phyloP scores from a whole-genome alignment of 2,888 invertebrate species.

The Odontothrips loti region DNA sequence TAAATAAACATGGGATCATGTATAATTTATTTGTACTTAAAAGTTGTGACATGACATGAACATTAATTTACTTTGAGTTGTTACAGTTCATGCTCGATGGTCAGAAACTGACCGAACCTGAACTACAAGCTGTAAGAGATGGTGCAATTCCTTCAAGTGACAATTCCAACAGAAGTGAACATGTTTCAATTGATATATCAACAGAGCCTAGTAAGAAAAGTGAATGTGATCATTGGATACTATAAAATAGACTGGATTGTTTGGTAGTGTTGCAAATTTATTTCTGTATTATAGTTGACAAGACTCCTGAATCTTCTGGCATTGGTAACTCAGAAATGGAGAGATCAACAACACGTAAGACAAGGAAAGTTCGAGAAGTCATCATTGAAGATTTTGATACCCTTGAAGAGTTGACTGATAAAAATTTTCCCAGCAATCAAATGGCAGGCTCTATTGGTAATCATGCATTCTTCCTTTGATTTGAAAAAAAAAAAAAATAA shows the following conservation, averaged over 20 bases:
- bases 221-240: not conserved
- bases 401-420: not conserved
- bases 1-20: not conserved
- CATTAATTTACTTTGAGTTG: constrained; percentile 29
- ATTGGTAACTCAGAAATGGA: constrained; percentile 14
- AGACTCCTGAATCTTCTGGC: not conserved
- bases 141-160: not conserved
- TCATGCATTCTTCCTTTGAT: not conserved
- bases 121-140: constrained; percentile 46
- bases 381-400: constrained; percentile 38
- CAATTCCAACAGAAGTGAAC: not conserved
- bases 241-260: not conserved
- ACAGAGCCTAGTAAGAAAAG: not conserved
- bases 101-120: constrained; percentile 51
- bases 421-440: not conserved
- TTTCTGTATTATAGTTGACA: not conserved
- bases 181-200: not conserved
- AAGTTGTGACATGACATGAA: not conserved
- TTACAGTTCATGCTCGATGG: constrained; percentile 55
- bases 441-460: not conserved
- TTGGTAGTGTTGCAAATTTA: not conserved
- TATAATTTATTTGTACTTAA: not conserved
- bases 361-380: constrained; percentile 40
- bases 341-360: constrained; percentile 36
- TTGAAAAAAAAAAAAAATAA: not conserved